Conservation (phyloP, 2,797 vertebrate species). For the Morus bassanus region DNA sequence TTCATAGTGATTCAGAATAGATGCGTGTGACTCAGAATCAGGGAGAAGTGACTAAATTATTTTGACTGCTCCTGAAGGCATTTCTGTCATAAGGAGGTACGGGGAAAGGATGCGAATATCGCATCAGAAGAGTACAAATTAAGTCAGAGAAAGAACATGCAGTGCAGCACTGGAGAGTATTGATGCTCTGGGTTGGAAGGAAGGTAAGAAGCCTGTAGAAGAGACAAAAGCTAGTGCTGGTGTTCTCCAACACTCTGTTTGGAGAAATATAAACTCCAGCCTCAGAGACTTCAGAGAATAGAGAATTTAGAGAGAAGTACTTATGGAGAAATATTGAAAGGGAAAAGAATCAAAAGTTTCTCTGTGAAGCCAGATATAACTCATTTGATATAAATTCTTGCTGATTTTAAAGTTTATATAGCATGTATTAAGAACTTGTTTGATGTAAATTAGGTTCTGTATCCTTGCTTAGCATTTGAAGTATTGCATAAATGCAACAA, state of each 20-base stretch:
- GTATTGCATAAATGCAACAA: not conserved
- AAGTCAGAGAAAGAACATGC: not conserved
- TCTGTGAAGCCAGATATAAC: not conserved
- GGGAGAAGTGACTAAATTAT: not conserved
- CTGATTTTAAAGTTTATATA: not conserved
- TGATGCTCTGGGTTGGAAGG: not conserved
- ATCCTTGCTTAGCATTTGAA: not conserved
- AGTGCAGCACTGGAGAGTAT: not conserved
- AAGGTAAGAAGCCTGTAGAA: not conserved
- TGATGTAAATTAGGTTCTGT: not conserved
- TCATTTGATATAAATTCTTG: not conserved
- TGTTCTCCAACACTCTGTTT: not conserved
- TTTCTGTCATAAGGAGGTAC: not conserved
- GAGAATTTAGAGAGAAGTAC: not conserved
- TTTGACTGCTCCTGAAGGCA: conserved; percentile 20
- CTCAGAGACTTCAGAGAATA: not conserved
- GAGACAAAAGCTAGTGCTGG: not conserved
- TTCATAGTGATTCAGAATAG: not conserved
- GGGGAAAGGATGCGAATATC: not conserved
- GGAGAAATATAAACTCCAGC: not conserved
- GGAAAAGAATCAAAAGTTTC: not conserved
- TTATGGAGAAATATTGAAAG: not conserved
- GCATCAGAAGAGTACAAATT: not conserved
- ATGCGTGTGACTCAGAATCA: conserved; percentile 1
- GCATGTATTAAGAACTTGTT: not conserved